phyloP scores from a whole-genome alignment of 2,797 vertebrate genomes.

The Stomatorhinus walkeri region DNA sequence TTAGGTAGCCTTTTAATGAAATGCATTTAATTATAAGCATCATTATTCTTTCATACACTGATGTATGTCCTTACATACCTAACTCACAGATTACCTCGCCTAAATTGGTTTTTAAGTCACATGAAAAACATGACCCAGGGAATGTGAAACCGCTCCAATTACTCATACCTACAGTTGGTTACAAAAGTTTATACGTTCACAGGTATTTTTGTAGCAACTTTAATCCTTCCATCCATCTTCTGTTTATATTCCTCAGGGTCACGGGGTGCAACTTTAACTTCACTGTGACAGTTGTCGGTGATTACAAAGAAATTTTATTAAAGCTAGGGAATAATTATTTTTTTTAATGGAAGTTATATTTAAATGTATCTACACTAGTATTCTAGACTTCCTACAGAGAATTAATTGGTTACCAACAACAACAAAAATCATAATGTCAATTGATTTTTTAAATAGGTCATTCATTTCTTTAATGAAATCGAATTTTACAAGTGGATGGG shows the following conservation, averaged over 20 bases:
- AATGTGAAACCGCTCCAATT: neutral
- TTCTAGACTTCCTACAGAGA: neutral
- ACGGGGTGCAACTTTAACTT: neutral
- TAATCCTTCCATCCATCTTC: neutral
- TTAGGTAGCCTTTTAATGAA: neutral
- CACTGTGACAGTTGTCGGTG: neutral
- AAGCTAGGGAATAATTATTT: neutral
- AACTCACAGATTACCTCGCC: neutral
- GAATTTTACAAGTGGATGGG: neutral
- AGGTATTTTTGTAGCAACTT: neutral
- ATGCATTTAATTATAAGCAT: slow-evolving; percentile 55
- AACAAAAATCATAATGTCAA: neutral
- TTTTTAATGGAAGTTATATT: neutral
- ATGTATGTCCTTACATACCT: neutral
- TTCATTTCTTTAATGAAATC: neutral
- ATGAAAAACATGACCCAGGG: neutral
- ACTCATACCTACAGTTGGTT: neutral
- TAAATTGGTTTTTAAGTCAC: neutral
- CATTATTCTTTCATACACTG: slow-evolving; percentile 6
- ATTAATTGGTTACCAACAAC: neutral
- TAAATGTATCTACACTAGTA: neutral
- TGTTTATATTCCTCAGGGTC: neutral
- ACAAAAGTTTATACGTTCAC: neutral
- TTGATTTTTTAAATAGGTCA: neutral
- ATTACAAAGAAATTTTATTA: neutral